Percentiles rank a stretch among this genome's conserved stretches.
Conservation (phyloP, 2,888 invertebrate species). For the Athalia rosae region DNA sequence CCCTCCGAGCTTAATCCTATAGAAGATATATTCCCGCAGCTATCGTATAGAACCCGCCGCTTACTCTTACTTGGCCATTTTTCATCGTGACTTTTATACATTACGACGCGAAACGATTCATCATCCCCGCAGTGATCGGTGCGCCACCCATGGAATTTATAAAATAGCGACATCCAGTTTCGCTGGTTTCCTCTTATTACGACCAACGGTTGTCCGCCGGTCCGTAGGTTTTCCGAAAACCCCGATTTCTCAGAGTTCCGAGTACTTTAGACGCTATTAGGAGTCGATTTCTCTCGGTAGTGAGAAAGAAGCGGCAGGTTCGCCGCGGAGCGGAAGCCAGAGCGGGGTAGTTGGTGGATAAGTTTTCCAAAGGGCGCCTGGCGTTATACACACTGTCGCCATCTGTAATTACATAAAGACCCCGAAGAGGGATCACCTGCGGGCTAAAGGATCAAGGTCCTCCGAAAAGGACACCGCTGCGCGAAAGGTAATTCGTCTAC, state of each 20-base stretch:
- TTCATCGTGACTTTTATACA: not conserved
- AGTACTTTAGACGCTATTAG: not conserved
- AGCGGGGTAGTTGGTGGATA: slow-evolving; percentile 17
- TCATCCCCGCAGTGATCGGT: not conserved
- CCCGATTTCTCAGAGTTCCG: slow-evolving; percentile 12
- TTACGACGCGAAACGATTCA: not conserved
- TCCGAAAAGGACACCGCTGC: slow-evolving; percentile 42
- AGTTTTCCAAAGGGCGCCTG: slow-evolving; percentile 39
- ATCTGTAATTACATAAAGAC: slow-evolving; percentile 39
- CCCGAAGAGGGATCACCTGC: slow-evolving; percentile 18
- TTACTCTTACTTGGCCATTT: not conserved
- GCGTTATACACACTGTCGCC: slow-evolving; percentile 25
- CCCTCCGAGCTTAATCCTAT: not conserved
- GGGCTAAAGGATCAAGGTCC: slow-evolving; percentile 21
- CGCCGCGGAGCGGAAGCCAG: not conserved
- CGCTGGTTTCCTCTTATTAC: too few relatives aligned
- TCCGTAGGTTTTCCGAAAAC: not conserved
- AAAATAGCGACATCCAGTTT: too few relatives aligned
- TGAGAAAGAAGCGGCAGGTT: slow-evolving; percentile 9
- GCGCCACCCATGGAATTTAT: too few relatives aligned
- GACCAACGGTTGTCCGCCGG: too few relatives aligned
- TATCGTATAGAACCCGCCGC: not conserved
- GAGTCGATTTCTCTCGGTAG: not conserved
- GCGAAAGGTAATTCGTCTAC: slow-evolving; percentile 33
- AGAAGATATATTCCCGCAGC: not conserved